These are phyloP conservation scores for Cladorhizidae sp. DNA, from an alignment of 37 sponge, comb jelly and placozoan genomes.

Conservation along the genomic window DNA sequence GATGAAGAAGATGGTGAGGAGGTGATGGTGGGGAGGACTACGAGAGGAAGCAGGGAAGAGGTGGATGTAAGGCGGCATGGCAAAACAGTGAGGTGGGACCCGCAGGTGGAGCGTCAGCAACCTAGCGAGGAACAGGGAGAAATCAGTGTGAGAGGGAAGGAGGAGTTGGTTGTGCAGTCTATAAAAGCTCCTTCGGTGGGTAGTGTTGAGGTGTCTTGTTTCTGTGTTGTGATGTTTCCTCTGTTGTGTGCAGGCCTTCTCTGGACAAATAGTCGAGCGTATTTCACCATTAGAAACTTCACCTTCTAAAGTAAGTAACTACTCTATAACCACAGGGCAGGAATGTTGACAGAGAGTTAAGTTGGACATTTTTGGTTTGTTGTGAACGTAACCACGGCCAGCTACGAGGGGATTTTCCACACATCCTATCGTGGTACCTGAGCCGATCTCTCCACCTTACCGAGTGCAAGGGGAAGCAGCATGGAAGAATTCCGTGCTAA, in stretches of 20 bases:
- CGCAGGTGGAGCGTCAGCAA: slow-evolving; percentile 10
- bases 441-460: no score
- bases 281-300: background rate
- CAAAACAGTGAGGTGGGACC: slow-evolving; percentile 30
- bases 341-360: no score
- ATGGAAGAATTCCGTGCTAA: no score
- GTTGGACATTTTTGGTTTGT: no score
- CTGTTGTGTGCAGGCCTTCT: slow-evolving; percentile 43
- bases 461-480: no score
- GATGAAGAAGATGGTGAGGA: background rate
- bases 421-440: no score
- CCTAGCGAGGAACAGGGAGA: background rate
- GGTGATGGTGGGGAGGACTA: background rate
- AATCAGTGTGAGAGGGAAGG: background rate
- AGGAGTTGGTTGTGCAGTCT: background rate
- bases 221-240: background rate
- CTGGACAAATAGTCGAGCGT: slow-evolving; percentile 62
- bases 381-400: no score
- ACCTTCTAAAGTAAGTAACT: background rate
- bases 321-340: no score
- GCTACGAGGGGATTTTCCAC: no score
- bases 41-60: no score
- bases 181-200: slow-evolving; percentile 4
- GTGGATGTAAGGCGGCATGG: background rate
- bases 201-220: background rate